Conservation (phyloP, 2,888 invertebrate species). For the Orgyia antiqua region DNA sequence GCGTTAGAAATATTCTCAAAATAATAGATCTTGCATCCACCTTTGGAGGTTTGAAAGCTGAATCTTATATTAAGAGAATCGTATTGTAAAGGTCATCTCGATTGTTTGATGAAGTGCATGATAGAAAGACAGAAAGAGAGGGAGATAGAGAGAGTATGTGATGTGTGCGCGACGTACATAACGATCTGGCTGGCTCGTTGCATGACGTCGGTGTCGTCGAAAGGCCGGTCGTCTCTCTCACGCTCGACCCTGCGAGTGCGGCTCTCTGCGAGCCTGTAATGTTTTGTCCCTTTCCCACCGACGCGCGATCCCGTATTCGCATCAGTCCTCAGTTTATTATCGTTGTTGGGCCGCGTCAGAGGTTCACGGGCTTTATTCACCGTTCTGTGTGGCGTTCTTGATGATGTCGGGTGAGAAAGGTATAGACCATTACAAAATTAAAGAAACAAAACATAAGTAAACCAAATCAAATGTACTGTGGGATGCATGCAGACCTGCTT, state of each 20-base stretch:
- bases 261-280: slow-evolving; percentile 67
- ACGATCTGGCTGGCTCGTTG: slow-evolving; percentile 92
- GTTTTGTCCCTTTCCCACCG: slow-evolving; percentile 54
- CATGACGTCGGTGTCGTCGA: slow-evolving; percentile 88
- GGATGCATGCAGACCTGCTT: slow-evolving; percentile 31
- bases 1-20: no score
- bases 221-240: slow-evolving; percentile 75
- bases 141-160: slow-evolving; percentile 20
- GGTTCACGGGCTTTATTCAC: slow-evolving; percentile 44
- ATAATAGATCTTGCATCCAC: no score
- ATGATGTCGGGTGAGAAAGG: slow-evolving; percentile 29
- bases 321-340: slow-evolving; percentile 38
- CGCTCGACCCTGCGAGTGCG: slow-evolving; percentile 70
- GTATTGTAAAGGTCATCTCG: no score
- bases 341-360: slow-evolving; percentile 30
- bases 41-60: no score
- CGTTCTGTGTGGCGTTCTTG: slow-evolving; percentile 51
- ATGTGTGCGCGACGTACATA: slow-evolving; percentile 81
- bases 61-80: no score
- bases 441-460: slow-evolving; percentile 35
- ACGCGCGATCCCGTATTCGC: slow-evolving; percentile 36
- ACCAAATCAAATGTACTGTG: slow-evolving; percentile 26
- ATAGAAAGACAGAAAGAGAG: slow-evolving; percentile 5
- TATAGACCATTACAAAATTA: slow-evolving; percentile 44
- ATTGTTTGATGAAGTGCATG: slow-evolving; percentile 56